Base-by-base conservation (phyloP, 2,888 invertebrate genomes). In the Silvanus unidentatus region DNA sequence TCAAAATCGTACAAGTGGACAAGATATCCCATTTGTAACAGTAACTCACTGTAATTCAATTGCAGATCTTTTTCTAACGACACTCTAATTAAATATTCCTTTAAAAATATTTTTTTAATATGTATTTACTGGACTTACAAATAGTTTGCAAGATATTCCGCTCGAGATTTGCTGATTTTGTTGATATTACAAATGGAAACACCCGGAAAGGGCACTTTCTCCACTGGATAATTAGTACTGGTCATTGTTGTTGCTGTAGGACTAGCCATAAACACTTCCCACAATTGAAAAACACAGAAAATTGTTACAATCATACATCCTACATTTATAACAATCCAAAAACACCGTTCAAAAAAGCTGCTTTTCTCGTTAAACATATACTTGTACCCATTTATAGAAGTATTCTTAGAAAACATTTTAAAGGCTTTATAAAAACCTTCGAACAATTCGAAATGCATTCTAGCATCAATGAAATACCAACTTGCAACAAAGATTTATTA, bases 161-260 rank as follows among this genome's bases (percentile, higher is more conserved):
- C 64, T 14, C 71, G 69, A 27, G 62, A 69, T 42, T 58, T 68
- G 58, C 80, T 80, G 30, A 81, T 75, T 53, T 79, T 75, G 64
- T 84, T 83, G 44, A 76, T 68, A 47, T 77, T 78, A 60, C 84
- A 84, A 39, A 84, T 65, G 5, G 80, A 77, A 10, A 84, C 67
- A 0, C 75, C 81, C 8, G 84, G 84, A 68, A 82, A 84, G 52
- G 79, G 74, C 2, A 83, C 75, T 16, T 76, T 64, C 14, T 73
- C 68, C 37, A 82, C 75, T 0, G 78, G 77, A 65, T 77, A 78
- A 27, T 72, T 71, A 0, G 69, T 62, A 0, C 73, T 72, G 43
- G 77, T 75, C 50, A 73, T 64, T 1, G 71, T 73, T 1, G 78
- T 75, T 1, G 77, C 69, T 2, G 77, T 66, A 3, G 72, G 68